Evolutionary conservation across 1,140 invertebrate genomes (phyloP).

Genomic region (Chironomus tepperi): DNA sequence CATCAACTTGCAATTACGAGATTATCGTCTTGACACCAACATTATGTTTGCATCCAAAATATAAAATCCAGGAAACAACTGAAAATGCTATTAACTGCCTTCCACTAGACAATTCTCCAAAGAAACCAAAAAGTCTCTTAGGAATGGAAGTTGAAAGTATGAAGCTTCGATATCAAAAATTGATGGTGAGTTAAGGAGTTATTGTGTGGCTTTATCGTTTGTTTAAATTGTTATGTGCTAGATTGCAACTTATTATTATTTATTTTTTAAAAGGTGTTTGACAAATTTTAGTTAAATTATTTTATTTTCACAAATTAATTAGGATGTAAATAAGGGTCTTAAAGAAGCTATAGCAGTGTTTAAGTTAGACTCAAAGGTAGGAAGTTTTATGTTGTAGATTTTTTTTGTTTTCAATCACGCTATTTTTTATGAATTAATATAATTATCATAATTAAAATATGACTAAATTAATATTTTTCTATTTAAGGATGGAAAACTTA

Average conservation of each 20-base stretch:
- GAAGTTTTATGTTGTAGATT: constrained; percentile 7
- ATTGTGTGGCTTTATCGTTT: constrained; percentile 24
- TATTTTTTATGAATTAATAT: constrained; percentile 24
- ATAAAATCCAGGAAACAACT: constrained; percentile 70
- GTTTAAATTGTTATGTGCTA: neutral
- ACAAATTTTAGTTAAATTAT: neutral
- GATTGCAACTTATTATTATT: constrained; percentile 18
- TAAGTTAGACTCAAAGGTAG: constrained; percentile 47
- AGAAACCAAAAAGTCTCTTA: constrained; percentile 63
- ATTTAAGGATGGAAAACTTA: constrained; percentile 49
- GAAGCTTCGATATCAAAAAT: constrained; percentile 54
- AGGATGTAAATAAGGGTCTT: constrained; percentile 26
- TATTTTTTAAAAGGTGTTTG: constrained; percentile 23
- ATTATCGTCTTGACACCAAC: constrained; percentile 75
- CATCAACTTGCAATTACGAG: constrained; percentile 89
- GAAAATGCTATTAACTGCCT: constrained; percentile 76
- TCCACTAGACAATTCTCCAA: constrained; percentile 57
- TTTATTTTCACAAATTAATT: constrained; percentile 17
- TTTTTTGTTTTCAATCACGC: neutral
- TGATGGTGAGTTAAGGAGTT: constrained; percentile 31
- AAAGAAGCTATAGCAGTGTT: constrained; percentile 51
- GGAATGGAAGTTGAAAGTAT: constrained; percentile 62
- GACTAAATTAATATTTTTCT: constrained; percentile 21
- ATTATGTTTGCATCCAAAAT: constrained; percentile 82
- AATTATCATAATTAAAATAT: constrained; percentile 21